Conservation (phyloP, 2,797 vertebrate genomes). For the Sebastes dallii region DNA sequence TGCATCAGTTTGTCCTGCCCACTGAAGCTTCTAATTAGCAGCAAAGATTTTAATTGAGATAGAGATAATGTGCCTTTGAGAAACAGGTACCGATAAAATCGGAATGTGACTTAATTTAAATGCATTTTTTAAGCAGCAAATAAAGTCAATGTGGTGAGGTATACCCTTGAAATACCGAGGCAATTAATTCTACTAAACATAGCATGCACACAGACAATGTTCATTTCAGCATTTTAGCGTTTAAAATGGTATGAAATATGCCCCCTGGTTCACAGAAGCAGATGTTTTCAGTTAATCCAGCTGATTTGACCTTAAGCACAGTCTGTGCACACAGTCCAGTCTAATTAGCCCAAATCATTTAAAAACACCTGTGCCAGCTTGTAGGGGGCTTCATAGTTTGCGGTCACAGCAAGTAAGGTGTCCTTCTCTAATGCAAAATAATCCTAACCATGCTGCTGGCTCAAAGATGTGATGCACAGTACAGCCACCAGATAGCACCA, state of each 20-base stretch:
- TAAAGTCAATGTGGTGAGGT: not conserved
- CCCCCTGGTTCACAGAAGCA: not conserved
- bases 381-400: rapidly evolving
- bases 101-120: not conserved
- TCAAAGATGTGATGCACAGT: constrained; percentile 22
- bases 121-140: not conserved
- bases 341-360: not conserved
- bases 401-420: not conserved
- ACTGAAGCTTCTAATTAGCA: constrained; percentile 36
- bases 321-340: not conserved
- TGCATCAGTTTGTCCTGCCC: constrained; percentile 9
- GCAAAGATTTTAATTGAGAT: constrained; percentile 46
- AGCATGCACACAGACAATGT: not conserved
- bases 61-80: not conserved
- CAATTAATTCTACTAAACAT: not conserved
- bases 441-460: not conserved
- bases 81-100: not conserved
- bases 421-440: not conserved
- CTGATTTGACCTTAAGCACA: not conserved
- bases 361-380: not conserved
- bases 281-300: not conserved
- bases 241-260: not conserved
- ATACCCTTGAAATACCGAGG: not conserved
- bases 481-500: constrained; percentile 63
- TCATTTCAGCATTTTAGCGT: not conserved